These are phyloP conservation scores for Cephonodes hylas DNA, from an alignment of 2,888 invertebrate genomes.

Conservation along the genomic window DNA sequence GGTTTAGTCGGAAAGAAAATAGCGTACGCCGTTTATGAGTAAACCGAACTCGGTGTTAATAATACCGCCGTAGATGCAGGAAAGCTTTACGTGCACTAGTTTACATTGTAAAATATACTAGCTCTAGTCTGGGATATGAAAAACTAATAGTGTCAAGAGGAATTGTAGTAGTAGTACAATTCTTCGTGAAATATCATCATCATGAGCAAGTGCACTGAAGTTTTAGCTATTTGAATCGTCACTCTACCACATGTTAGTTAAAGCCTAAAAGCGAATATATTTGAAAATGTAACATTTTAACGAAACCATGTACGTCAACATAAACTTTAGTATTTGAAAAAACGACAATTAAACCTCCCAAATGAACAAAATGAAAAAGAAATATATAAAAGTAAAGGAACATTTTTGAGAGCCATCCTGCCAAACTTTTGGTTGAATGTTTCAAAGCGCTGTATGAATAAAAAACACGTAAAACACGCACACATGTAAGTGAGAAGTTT, in stretches of 20 bases:
- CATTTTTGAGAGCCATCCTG: constrained; percentile 12
- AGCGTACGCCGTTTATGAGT: constrained; percentile 50
- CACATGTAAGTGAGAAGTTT: constrained; percentile 21
- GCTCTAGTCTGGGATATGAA: not conserved
- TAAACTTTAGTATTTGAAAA: not conserved
- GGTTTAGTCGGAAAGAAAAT: constrained; percentile 46
- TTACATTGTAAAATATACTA: constrained; percentile 17
- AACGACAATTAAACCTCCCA: not conserved
- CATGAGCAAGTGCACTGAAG: too few relatives aligned
- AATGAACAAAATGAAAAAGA: constrained; percentile 14
- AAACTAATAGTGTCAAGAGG: not conserved
- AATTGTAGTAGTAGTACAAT: too few relatives aligned
- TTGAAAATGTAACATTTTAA: not conserved
- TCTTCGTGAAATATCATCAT: too few relatives aligned
- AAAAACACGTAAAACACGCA: constrained; percentile 29
- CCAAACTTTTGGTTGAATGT: constrained; percentile 20
- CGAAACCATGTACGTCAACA: not conserved
- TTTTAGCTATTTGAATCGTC: too few relatives aligned
- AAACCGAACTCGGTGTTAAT: constrained; percentile 49
- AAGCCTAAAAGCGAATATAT: too few relatives aligned
- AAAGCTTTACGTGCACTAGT: constrained; percentile 26
- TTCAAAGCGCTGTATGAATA: constrained; percentile 31
- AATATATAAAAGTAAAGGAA: constrained; percentile 26
- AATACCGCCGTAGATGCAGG: constrained; percentile 39
- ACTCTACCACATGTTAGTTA: too few relatives aligned